Evolutionary conservation across 2,797 vertebrate species (phyloP).

Genomic region (Zonotrichia albicollis): DNA sequence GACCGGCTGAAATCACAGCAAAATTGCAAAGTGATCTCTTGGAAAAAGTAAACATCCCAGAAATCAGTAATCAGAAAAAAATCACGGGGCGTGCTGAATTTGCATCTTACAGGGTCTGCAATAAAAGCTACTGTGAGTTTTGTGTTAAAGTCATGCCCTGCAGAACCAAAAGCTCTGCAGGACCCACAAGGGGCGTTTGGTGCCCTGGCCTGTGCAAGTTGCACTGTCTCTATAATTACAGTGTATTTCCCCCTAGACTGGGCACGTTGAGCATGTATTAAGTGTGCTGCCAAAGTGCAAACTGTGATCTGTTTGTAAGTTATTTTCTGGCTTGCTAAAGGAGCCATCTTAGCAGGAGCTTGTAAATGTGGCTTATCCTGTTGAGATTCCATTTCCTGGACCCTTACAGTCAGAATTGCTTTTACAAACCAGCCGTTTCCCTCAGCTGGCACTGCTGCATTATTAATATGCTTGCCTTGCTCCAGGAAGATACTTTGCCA

Average conservation of each 20-base stretch:
- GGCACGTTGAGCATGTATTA: neutral
- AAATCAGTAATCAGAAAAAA: neutral
- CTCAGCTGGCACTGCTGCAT: constrained; percentile 11
- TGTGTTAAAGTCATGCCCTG: neutral
- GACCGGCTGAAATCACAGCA: neutral
- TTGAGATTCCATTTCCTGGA: constrained; percentile 55
- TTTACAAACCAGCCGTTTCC: constrained; percentile 35
- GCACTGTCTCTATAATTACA: neutral
- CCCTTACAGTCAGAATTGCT: constrained; percentile 25
- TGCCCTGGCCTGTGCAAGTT: neutral
- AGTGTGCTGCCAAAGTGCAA: neutral
- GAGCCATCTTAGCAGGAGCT: constrained; percentile 29
- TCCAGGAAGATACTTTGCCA: constrained; percentile 5
- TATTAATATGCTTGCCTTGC: constrained; percentile 5
- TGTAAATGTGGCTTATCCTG: constrained; percentile 30
- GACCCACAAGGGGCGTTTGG: neutral
- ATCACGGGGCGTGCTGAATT: neutral
- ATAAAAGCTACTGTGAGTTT: neutral
- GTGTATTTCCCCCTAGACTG: neutral
- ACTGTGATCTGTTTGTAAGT: neutral
- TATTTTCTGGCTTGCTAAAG: constrained; percentile 29
- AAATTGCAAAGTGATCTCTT: neutral
- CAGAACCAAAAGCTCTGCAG: neutral
- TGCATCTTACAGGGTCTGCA: neutral
- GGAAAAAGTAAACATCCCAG: neutral